These are phyloP conservation scores for Sebastes wilsoni DNA, from an alignment of 2,797 vertebrate genomes.

Conservation along the genomic window DNA sequence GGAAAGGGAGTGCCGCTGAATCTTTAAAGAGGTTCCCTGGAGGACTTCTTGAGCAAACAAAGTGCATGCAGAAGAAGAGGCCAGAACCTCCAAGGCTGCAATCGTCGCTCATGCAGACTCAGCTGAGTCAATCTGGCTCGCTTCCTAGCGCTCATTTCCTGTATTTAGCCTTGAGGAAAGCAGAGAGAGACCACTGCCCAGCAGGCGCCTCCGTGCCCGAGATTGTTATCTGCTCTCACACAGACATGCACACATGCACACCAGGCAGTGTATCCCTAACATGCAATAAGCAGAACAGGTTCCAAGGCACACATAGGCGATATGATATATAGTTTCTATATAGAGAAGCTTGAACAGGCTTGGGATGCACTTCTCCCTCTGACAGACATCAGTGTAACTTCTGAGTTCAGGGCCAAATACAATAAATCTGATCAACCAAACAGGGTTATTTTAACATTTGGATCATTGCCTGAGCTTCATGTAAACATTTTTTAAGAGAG, in stretches of 20 bases:
- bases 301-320: slow-evolving; percentile 46
- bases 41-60: slow-evolving; percentile 53
- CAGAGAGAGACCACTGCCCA: slow-evolving; percentile 65
- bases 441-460: slow-evolving; percentile 19
- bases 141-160: slow-evolving; percentile 72
- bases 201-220: slow-evolving; percentile 66
- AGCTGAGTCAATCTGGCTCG: slow-evolving; percentile 63
- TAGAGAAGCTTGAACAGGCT: slow-evolving; percentile 2
- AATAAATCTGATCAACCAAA: slow-evolving; percentile 35
- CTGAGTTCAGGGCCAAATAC: slow-evolving; percentile 2
- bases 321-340: slow-evolving; percentile 42
- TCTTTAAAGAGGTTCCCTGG: slow-evolving; percentile 50
- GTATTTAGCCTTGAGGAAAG: slow-evolving; percentile 73
- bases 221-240: slow-evolving; percentile 73
- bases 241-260: slow-evolving; percentile 36
- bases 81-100: slow-evolving; percentile 42
- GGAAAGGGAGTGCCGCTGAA: slow-evolving; percentile 48
- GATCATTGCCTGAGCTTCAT: slow-evolving; percentile 1
- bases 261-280: slow-evolving; percentile 32
- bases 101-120: slow-evolving; percentile 53
- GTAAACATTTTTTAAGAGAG: slow-evolving; percentile 21
- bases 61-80: slow-evolving; percentile 25
- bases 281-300: slow-evolving; percentile 50
- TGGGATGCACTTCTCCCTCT: slow-evolving; percentile 18
- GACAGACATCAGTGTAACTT: slow-evolving; percentile 21